Base-by-base conservation (phyloP, 2,113 vertebrate species). In the Grallaria varia region DNA sequence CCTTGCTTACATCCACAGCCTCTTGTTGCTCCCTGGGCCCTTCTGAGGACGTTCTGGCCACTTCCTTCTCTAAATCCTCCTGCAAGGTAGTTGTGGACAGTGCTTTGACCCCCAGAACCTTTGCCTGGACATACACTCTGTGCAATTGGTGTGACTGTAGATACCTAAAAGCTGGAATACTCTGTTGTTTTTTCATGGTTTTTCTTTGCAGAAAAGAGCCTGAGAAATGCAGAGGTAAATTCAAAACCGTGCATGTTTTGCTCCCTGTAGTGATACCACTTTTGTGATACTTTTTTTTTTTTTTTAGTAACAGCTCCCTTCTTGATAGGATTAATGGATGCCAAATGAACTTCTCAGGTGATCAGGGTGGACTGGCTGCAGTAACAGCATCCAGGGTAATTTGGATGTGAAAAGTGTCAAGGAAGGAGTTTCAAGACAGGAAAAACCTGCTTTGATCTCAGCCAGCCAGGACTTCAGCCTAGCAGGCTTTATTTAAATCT, bases 21-120 rank as follows among this genome's bases (percentile, higher is more conserved):
- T 75, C 50, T 58, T 35, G 23, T 44, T 8, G 1, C 13, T 71
- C 39, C 33, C 31, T 49, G 39, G 14, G 56, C 10, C 55, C 42
- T 27, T 63, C 67, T 37, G 56, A 80, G 73, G 35, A 47, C 11
- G 64, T 10, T 33, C 55, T 75, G 50, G 8, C 1, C 1, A 2
- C 56, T 55, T 40, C 28, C 31, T 84, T 75, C 45, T 31, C 58
- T 88, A 55, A 71, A 42, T 50, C 22, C 6, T 68, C 15, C 47
- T 6, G 6, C 3, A 3, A 23, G 14, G 12, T 59, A 19, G 9
- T 20, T 44, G 16, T 42, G 30, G 12, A 20, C 31, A 55, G 23
- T 2, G 0, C 12, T 87, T 50, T 56, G 35, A 60, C 8, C 8
- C 28, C 4, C 1, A 0, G n/a, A 87, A 15, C 27, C 20, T 64